Conservation (phyloP, 2,113 vertebrate genomes). For the Grammomys dolichurus region DNA sequence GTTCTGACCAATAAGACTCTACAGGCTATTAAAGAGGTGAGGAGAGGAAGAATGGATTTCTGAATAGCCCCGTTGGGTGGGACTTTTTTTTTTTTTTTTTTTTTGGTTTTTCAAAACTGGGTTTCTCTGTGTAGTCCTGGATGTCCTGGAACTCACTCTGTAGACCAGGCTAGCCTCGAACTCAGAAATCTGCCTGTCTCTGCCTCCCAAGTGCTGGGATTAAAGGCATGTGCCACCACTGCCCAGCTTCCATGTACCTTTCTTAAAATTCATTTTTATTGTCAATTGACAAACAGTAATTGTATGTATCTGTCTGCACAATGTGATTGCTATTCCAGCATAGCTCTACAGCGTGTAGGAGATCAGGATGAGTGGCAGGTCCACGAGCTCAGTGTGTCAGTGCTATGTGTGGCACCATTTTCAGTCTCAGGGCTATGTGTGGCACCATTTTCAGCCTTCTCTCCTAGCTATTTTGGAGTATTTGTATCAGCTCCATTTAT, state of each 20-base stretch:
- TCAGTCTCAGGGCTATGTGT: background rate
- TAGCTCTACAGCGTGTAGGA: background rate
- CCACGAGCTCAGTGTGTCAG: background rate
- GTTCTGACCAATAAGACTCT: background rate
- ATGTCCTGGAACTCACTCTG: no score
- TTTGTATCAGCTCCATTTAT: background rate
- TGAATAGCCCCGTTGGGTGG: accelerated
- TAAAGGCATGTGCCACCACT: background rate
- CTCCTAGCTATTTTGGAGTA: background rate
- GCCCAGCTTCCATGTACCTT: background rate
- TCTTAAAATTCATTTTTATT: background rate
- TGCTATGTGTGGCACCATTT: background rate
- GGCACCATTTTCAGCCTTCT: background rate
- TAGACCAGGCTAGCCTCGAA: background rate
- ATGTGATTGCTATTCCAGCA: background rate
- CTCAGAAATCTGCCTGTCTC: background rate
- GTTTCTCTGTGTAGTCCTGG: background rate
- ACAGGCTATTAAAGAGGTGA: background rate
- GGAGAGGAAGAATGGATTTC: background rate
- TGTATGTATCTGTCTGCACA: background rate
- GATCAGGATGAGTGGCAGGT: background rate
- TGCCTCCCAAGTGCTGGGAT: background rate
- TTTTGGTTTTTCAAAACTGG: background rate
- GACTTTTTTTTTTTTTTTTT: background rate
- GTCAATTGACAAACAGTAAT: background rate